Conservation (phyloP, 2,797 vertebrate genomes). For the Nothura maculosa region DNA sequence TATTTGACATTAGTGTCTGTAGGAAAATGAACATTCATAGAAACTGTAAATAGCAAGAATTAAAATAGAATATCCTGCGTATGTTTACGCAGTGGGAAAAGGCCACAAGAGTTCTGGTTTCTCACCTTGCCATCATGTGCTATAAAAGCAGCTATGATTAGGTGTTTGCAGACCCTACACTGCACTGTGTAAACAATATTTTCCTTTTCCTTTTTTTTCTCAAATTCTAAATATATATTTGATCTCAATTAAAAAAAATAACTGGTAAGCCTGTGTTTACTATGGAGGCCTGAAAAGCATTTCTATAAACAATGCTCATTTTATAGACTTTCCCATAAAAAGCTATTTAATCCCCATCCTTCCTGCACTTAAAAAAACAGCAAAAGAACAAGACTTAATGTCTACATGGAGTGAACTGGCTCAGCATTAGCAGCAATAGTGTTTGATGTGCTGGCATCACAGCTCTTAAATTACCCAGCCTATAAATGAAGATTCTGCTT, state of each 20-base stretch:
- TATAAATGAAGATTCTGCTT: conserved; percentile 41
- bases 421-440: neutral
- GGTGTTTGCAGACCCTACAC: neutral
- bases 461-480: neutral
- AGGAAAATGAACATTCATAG: neutral
- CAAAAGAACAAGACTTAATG: neutral
- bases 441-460: fast-evolving
- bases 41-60: neutral
- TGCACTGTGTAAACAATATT: neutral
- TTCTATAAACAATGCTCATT: neutral
- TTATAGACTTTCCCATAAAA: conserved; percentile 1
- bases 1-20: neutral
- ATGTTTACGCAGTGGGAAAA: neutral
- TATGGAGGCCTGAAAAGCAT: neutral
- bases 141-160: neutral
- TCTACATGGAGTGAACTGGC: neutral
- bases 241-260: neutral
- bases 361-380: neutral
- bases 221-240: neutral
- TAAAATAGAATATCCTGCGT: neutral
- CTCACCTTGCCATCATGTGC: neutral
- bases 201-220: neutral
- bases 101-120: neutral
- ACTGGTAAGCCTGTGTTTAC: neutral
- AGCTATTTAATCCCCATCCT: neutral